Conservation (phyloP, 1,140 invertebrate genomes). For the Philotrypesis tridentata region DNA sequence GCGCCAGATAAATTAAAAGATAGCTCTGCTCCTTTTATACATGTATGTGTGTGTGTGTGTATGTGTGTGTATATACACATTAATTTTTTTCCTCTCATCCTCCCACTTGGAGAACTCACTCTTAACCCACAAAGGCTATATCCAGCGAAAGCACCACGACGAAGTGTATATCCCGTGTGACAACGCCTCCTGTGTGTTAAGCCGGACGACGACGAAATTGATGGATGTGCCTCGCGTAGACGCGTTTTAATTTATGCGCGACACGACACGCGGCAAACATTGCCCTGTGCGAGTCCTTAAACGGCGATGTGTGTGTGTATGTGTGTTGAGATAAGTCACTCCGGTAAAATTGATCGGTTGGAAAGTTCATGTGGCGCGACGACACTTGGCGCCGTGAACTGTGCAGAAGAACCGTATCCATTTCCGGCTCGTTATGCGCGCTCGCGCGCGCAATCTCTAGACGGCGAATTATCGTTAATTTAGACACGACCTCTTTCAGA, state of each 20-base stretch:
- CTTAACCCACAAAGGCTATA: background rate
- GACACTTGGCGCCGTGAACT: constrained; percentile 13
- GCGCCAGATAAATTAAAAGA: constrained; percentile 2
- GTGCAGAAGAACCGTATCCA: constrained; percentile 23
- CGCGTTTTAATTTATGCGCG: constrained; percentile 19
- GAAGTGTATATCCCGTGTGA: background rate
- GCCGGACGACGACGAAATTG: constrained; percentile 3
- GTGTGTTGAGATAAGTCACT: background rate
- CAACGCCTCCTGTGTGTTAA: background rate
- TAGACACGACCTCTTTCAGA: background rate
- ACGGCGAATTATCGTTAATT: background rate
- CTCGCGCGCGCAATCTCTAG: background rate
- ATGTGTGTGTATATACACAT: too few relatives aligned
- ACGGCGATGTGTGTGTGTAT: background rate
- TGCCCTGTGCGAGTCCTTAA: background rate
- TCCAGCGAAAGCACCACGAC: background rate
- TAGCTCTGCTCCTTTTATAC: background rate
- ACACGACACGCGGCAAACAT: constrained; percentile 8
- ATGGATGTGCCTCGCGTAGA: constrained; percentile 11
- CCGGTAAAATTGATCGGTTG: constrained; percentile 34
- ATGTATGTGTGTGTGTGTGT: too few relatives aligned
- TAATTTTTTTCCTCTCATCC: background rate
- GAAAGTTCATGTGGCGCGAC: background rate
- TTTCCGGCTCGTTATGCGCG: background rate
- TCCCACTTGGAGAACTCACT: background rate